These are phyloP conservation scores for Saccostrea echinata DNA, from an alignment of 1,140 invertebrate species.

Conservation along the genomic window DNA sequence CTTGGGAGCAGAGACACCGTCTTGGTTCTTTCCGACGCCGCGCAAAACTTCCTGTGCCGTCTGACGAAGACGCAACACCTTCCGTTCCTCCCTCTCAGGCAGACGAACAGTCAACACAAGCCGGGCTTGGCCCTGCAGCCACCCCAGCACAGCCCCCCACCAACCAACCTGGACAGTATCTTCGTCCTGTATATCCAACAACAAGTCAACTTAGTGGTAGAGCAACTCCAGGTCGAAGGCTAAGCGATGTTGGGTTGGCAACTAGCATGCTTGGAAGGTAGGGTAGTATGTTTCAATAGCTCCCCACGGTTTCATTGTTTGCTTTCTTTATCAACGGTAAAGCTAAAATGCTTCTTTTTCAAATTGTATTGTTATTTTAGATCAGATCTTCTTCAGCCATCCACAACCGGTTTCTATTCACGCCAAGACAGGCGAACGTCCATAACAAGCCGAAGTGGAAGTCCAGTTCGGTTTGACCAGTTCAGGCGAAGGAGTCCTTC, in stretches of 20 bases:
- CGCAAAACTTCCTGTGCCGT: slow-evolving; percentile 66
- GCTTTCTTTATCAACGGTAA: not conserved
- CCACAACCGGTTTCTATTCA: slow-evolving; percentile 27
- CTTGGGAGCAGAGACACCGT: slow-evolving; percentile 76
- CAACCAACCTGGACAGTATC: slow-evolving; percentile 57
- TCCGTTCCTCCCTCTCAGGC: slow-evolving; percentile 42
- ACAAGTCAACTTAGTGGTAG: slow-evolving; percentile 32
- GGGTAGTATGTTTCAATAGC: not conserved
- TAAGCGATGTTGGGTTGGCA: slow-evolving; percentile 59
- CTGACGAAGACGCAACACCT: slow-evolving; percentile 60
- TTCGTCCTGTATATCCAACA: slow-evolving; percentile 53
- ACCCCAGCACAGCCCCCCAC: not conserved
- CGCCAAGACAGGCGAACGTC: slow-evolving; percentile 55
- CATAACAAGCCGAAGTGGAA: slow-evolving; percentile 65
- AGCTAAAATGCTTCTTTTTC: not conserved
- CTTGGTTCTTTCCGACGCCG: slow-evolving; percentile 73
- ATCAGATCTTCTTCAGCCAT: slow-evolving; percentile 50
- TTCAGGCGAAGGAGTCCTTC: slow-evolving; percentile 68
- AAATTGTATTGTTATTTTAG: not conserved
- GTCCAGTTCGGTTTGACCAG: slow-evolving; percentile 66
- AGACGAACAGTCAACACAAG: slow-evolving; percentile 50
- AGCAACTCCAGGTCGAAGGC: slow-evolving; percentile 56
- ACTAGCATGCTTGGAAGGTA: slow-evolving; percentile 56
- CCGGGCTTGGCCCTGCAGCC: slow-evolving; percentile 1
- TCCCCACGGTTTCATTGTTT: not conserved